Base-by-base conservation (phyloP, 2,113 vertebrate genomes). In the Tragelaphus strepsiceros region DNA sequence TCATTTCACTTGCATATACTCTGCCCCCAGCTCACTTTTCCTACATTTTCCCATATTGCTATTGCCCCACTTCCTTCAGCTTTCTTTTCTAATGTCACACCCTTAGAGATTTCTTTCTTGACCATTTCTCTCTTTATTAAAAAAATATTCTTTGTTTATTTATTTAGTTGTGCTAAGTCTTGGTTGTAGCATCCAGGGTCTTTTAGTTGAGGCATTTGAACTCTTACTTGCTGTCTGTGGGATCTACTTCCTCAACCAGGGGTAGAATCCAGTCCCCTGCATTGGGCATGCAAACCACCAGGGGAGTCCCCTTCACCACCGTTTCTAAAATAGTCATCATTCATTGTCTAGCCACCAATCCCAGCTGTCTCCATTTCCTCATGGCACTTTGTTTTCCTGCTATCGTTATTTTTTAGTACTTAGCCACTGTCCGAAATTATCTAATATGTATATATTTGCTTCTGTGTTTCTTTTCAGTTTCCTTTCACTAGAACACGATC, bases 101-200 rank as follows among this genome's bases (percentile, higher is more conserved):
- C 16, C 15, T 85, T 92, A 53, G 35, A 53, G 46, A 46, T 51
- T 64, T 16, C 51, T 74, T 62, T 30, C 54, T 93, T 88, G 54
- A 78, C 53, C 6, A 30, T 77, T 43, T 26, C 3, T 14, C 5
- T 77, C 22, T 77, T 22, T 43, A 5, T 35, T 0, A 2, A n/a
- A 17, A 71, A 35, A 71, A 7, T 35, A 35, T 10, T 43, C 26
- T 77, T 43, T 43, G 67, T 24, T 74, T 43, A 43, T 77, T 43
- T 77, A 26, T 26, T 77, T 43, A 12, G 35, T 22, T 77, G 35
- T 0, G 0, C 71, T 43, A 22, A 43, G 71, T 77, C 35, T 77
- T 77, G 39, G 39, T 43, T 77, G 71, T 3, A 43, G 71, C 71
- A 26, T 26, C 22, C 35, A 77, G 11, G 21, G 24, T 77, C 39